A percentile compares a stretch with the other conserved stretches of the same genome.
phyloP scores from a whole-genome alignment of 2,113 vertebrate species.

The Stigmatopora argus region DNA sequence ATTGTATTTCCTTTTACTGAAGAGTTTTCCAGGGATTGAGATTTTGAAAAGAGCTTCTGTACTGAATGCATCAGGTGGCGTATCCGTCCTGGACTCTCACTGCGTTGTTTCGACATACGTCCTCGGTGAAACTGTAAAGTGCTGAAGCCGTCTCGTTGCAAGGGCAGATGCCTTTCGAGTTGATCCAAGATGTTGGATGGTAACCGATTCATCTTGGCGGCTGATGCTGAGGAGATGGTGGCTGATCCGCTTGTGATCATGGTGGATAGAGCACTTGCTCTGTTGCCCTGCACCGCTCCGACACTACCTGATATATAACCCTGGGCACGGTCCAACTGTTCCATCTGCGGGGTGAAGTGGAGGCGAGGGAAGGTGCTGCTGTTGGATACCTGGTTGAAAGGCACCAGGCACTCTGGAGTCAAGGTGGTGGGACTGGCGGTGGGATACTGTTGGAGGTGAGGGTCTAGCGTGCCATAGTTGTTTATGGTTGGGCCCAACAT shows the following conservation, averaged over 20 bases:
- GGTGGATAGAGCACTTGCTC: constrained; percentile 56
- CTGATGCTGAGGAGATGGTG: constrained; percentile 72
- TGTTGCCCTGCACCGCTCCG: constrained; percentile 57
- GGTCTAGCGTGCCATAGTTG: constrained; percentile 83
- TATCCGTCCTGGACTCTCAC: constrained; percentile 92
- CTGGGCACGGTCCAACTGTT: constrained; percentile 82
- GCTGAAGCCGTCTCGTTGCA: constrained; percentile 94
- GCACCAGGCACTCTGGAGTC: constrained; percentile 84
- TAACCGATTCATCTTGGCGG: constrained; percentile 80
- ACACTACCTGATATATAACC: constrained; percentile 49
- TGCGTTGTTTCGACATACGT: constrained; percentile 83
- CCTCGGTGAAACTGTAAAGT: constrained; percentile 91
- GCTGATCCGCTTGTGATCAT: constrained; percentile 78
- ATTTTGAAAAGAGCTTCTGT: constrained; percentile 88
- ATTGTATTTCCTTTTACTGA: constrained; percentile 76
- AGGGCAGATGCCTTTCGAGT: constrained; percentile 94
- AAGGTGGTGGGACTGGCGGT: constrained; percentile 72
- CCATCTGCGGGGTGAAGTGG: constrained; percentile 89
- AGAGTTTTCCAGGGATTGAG: constrained; percentile 83
- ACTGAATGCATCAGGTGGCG: constrained; percentile 96
- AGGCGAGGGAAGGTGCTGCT: constrained; percentile 96
- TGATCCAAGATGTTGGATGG: constrained; percentile 93
- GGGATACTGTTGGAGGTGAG: constrained; percentile 76
- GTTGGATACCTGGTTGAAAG: constrained; percentile 88
- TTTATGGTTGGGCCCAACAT: constrained; percentile 84